These are phyloP conservation scores for Hippasteria phrygiana DNA, from an alignment of 53 echinoderm and acorn worm genomes.

Conservation along the genomic window DNA sequence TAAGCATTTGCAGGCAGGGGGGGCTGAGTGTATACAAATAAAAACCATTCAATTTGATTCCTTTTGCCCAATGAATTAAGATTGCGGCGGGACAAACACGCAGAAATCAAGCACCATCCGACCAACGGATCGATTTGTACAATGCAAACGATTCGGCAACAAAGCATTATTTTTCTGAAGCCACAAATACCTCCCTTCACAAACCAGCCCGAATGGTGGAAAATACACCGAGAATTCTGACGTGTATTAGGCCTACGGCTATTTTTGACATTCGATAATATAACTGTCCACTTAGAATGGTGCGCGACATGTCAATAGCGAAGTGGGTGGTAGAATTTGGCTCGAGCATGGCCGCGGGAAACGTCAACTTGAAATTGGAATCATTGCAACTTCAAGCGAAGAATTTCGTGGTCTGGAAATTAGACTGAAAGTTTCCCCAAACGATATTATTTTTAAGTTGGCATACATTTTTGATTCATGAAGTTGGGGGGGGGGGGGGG, in stretches of 20 bases:
- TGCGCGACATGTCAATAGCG: neutral
- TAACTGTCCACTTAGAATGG: constrained; percentile 26
- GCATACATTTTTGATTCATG: too few species aligned
- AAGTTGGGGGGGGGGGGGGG: too few species aligned
- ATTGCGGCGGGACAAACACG: neutral
- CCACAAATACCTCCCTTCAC: neutral
- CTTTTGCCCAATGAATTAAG: neutral
- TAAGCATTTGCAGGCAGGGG: too few species aligned
- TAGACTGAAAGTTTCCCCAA: too few species aligned
- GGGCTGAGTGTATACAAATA: too few species aligned
- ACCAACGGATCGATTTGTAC: constrained; percentile 15
- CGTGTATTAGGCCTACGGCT: neutral
- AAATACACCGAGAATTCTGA: neutral
- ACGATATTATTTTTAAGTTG: too few species aligned
- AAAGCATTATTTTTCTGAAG: neutral
- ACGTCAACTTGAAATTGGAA: too few species aligned
- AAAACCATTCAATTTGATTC: neutral
- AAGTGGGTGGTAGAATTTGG: neutral
- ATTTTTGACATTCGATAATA: constrained; percentile 7
- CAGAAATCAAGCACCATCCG: neutral
- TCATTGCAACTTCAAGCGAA: too few species aligned
- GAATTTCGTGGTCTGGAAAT: too few species aligned
- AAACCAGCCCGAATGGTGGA: neutral
- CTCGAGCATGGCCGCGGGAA: too few species aligned
- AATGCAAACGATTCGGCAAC: neutral